Evolutionary conservation across 2,113 vertebrate species (phyloP).

Genomic region (Hydrochoerus hydrochaeris): DNA sequence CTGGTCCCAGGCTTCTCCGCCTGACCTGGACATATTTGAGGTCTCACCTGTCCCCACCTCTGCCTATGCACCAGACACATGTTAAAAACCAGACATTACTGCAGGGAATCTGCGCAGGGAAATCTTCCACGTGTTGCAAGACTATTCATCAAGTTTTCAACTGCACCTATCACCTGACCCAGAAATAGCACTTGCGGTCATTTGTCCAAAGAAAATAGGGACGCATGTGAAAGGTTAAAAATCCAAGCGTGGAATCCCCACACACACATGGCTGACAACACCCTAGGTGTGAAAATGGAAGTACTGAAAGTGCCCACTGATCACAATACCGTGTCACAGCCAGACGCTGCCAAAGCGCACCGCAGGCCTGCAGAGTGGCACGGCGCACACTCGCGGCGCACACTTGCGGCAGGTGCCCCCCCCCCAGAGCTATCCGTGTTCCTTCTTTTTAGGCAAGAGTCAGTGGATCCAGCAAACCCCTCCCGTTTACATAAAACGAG

Average conservation of each 20-base stretch:
- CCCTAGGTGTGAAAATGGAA: neutral
- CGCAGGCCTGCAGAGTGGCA: rapidly evolving
- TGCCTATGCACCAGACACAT: neutral
- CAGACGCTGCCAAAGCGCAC: neutral
- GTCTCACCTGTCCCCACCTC: neutral
- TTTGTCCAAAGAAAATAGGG: neutral
- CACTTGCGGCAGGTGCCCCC: neutral
- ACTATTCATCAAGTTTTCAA: neutral
- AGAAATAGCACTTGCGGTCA: neutral
- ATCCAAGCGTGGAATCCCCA: neutral
- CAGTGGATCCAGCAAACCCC: neutral
- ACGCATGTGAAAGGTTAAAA: neutral
- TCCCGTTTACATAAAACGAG: neutral
- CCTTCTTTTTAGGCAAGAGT: neutral
- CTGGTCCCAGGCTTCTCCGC: neutral
- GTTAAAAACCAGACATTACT: neutral
- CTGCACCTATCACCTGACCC: neutral
- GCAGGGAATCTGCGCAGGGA: neutral
- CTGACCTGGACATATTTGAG: rapidly evolving
- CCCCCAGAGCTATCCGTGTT: no score
- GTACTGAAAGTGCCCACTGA: neutral
- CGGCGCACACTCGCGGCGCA: neutral
- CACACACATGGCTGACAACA: neutral
- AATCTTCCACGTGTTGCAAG: neutral
- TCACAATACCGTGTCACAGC: neutral